phyloP scores from a whole-genome alignment of 1,140 invertebrate species.

The Metaphire vulgaris region DNA sequence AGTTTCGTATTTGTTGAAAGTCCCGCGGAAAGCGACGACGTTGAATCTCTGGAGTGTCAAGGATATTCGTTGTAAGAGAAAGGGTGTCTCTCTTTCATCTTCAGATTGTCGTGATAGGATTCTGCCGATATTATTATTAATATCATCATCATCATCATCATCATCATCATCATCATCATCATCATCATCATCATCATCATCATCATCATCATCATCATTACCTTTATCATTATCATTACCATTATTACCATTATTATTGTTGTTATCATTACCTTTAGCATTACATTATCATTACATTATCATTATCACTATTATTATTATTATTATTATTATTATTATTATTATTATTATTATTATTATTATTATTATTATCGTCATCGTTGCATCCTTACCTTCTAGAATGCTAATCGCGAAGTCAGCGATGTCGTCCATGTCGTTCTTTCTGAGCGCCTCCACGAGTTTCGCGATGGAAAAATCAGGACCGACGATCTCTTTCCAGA shows the following conservation, averaged over 20 bases:
- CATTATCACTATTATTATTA: background rate
- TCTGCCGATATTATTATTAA: no score
- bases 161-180: constrained; percentile 7
- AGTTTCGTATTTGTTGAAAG: background rate
- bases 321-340: background rate
- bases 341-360: background rate
- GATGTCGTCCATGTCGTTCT: constrained; percentile 10
- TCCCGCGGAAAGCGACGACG: background rate
- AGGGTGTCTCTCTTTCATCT: no score
- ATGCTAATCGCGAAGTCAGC: background rate
- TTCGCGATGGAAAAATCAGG: constrained; percentile 3
- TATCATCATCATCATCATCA: background rate
- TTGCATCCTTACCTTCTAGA: background rate
- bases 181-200: background rate
- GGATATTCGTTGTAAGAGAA: no score
- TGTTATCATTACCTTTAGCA: constrained; percentile 5
- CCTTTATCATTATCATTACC: no score
- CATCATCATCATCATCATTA: constrained; percentile 6
- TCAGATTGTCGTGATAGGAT: no score
- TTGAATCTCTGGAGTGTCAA: no score
- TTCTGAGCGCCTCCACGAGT: constrained; percentile 7
- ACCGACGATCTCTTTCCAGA: constrained; percentile 12
- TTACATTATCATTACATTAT: constrained; percentile 7
- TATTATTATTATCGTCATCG: background rate
- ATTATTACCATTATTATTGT: no score